phyloP scores from a whole-genome alignment of 2,113 vertebrate genomes.

The Connochaetes taurinus region DNA sequence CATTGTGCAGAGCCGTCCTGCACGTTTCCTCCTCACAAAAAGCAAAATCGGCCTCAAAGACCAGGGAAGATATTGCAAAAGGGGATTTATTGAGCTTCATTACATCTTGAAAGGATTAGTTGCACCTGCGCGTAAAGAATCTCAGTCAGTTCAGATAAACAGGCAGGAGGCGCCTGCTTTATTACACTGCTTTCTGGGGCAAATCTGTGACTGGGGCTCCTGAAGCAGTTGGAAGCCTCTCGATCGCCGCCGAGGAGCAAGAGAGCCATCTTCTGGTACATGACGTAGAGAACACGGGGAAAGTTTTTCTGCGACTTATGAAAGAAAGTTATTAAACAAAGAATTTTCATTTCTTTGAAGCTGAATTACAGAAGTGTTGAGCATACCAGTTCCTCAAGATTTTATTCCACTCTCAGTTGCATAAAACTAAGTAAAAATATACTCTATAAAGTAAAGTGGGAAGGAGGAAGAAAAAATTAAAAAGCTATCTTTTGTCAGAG shows the following conservation, averaged over 20 bases:
- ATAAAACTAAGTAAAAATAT: not conserved
- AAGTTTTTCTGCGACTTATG: not conserved
- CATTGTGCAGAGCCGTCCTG: slow-evolving; percentile 38
- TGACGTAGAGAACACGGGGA: not conserved
- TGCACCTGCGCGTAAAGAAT: slow-evolving; percentile 76
- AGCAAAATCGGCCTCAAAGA: slow-evolving; percentile 69
- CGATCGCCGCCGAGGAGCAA: slow-evolving; percentile 48
- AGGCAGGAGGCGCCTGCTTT: slow-evolving; percentile 45
- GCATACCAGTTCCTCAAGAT: not conserved
- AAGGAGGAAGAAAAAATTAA: not conserved
- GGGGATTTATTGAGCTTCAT: slow-evolving; percentile 70
- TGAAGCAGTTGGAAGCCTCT: not conserved
- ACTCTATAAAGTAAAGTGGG: not conserved
- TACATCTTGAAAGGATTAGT: slow-evolving; percentile 82
- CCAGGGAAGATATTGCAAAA: slow-evolving; percentile 51
- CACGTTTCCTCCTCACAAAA: slow-evolving; percentile 48
- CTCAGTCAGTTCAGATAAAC: slow-evolving; percentile 33
- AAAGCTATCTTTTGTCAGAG: not conserved
- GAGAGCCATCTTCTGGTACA: slow-evolving; percentile 78
- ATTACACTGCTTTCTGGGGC: not conserved
- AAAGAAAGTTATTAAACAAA: not conserved
- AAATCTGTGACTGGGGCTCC: not conserved
- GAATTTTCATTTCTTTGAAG: not conserved
- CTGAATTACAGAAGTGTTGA: not conserved
- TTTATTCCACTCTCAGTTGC: not conserved